phyloP scores from a whole-genome alignment of 1,140 invertebrate species.

The Drosophila jambulina region DNA sequence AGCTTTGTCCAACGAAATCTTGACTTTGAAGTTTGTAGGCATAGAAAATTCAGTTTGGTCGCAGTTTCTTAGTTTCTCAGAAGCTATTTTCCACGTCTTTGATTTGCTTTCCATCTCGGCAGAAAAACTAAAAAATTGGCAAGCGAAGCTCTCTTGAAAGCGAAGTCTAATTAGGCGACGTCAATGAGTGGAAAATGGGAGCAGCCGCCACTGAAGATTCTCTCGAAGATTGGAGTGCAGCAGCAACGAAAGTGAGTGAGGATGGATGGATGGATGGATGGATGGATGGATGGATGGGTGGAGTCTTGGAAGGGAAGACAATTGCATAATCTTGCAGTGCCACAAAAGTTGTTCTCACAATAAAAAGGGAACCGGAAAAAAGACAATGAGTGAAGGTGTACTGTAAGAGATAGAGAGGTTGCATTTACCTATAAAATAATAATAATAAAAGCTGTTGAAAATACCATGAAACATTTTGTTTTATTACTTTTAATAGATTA shows the following conservation, averaged over 20 bases:
- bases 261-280: constrained; percentile 5
- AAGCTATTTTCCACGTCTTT: constrained; percentile 7
- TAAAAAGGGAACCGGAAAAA: constrained; percentile 37
- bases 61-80: constrained; percentile 10
- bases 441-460: background rate
- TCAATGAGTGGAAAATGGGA: constrained; percentile 51
- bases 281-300: background rate
- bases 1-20: constrained; percentile 32
- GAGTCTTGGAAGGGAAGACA: constrained; percentile 14
- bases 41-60: constrained; percentile 32
- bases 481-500: background rate
- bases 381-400: constrained; percentile 28
- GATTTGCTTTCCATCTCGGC: constrained; percentile 42
- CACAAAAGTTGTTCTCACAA: constrained; percentile 54
- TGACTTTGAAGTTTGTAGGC: constrained; percentile 46
- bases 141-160: constrained; percentile 45
- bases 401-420: background rate
- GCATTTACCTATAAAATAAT: background rate
- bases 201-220: constrained; percentile 50
- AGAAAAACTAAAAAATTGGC: constrained; percentile 34
- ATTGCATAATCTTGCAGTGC: constrained; percentile 60
- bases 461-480: background rate
- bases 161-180: constrained; percentile 45
- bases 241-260: constrained; percentile 56
- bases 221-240: constrained; percentile 44